Conservation (phyloP, 2,797 vertebrate genomes). For the Spea hammondii region DNA sequence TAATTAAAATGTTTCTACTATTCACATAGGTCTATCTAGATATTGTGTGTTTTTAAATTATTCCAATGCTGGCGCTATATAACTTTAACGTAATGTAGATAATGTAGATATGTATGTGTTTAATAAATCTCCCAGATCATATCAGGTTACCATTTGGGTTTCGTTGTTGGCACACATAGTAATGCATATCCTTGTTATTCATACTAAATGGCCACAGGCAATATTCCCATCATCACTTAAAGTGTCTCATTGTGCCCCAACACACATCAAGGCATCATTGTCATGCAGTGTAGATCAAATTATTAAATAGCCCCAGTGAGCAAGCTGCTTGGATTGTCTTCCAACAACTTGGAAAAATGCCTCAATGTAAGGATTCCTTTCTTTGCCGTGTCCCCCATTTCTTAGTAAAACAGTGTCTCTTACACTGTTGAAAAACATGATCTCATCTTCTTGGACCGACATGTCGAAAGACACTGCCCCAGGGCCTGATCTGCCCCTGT, state of each 20-base stretch:
- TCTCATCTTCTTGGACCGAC: not conserved
- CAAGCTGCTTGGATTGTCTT: not conserved
- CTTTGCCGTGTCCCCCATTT: too few relatives aligned
- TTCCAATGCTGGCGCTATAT: too few relatives aligned
- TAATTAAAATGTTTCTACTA: too few relatives aligned
- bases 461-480: not conserved
- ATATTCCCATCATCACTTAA: conserved; percentile 8
- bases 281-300: not conserved
- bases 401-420: not conserved
- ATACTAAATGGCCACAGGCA: conserved; percentile 9
- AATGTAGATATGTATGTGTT: too few relatives aligned
- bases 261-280: not conserved
- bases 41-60: too few relatives aligned
- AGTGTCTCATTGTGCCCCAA: not conserved
- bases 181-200: not conserved
- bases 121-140: not conserved
- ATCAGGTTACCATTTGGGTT: not conserved
- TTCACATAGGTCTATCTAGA: too few relatives aligned
- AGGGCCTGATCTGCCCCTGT: not conserved
- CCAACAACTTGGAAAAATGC: not conserved
- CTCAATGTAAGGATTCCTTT: not conserved
- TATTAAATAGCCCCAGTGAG: not conserved
- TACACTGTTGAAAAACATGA: not conserved
- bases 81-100: too few relatives aligned
- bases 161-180: conserved; percentile 14